Conservation (phyloP, 2,113 vertebrate species). For the Spea bombifrons region DNA sequence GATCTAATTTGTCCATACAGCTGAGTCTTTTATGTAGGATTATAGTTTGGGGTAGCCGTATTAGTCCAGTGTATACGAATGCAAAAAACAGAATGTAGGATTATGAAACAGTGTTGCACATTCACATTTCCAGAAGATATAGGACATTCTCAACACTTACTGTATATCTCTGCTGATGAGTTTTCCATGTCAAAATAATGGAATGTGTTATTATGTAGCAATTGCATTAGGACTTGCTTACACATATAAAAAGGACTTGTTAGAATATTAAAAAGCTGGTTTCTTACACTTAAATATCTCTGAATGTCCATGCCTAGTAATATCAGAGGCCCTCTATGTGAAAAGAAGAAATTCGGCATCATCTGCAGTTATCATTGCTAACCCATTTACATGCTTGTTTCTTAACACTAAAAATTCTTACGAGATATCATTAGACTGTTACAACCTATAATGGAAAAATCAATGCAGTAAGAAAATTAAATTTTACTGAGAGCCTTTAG, state of each 20-base stretch:
- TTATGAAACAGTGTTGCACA: background rate
- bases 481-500: conserved; percentile 95
- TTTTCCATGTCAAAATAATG: no score
- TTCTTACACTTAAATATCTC: no score
- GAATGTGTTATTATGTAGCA: no score
- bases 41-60: no score
- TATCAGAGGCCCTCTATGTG: background rate
- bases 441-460: conserved; percentile 85
- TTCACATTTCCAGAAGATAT: background rate
- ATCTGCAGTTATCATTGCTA: conserved; percentile 57
- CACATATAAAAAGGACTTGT: no score
- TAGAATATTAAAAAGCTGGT: no score
- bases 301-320: no score
- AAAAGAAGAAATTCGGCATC: conserved; percentile 50
- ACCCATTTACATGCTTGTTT: conserved; percentile 65
- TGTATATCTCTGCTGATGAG: no score
- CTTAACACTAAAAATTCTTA: conserved; percentile 69
- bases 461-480: conserved; percentile 94
- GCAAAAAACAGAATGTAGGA: no score
- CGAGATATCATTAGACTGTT: conserved; percentile 81
- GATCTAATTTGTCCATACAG: background rate
- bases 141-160: background rate
- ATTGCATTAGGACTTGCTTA: no score
- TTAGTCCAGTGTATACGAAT: no score
- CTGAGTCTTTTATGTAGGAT: background rate